These are phyloP conservation scores for Dallia pectoralis DNA, from an alignment of 2,797 vertebrate genomes.

Conservation along the genomic window DNA sequence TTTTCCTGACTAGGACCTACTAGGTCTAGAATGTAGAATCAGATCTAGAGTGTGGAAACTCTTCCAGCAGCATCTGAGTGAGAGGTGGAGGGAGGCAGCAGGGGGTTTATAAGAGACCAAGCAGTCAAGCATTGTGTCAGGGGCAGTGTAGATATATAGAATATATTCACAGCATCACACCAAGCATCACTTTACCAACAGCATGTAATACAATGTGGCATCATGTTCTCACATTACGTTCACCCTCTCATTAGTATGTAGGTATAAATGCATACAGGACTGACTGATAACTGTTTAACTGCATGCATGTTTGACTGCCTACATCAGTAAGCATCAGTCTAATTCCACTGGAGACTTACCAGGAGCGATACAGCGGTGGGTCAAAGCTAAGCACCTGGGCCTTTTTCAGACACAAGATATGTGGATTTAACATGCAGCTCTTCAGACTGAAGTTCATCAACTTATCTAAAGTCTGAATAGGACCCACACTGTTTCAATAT, in stretches of 20 bases:
- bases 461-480: too few relatives aligned
- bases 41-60: conserved; percentile 80
- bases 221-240: conserved; percentile 23
- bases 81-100: conserved; percentile 97
- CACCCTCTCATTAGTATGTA: conserved; percentile 29
- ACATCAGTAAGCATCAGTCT: conserved; percentile 42
- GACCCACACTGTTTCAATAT: background rate
- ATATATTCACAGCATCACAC: conserved; percentile 53
- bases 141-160: conserved; percentile 1
- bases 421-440: too few relatives aligned
- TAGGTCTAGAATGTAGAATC: conserved; percentile 41
- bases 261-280: conserved; percentile 43
- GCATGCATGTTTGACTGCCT: conserved; percentile 66
- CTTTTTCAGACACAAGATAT: conserved; percentile 9
- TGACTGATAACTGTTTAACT: conserved; percentile 56
- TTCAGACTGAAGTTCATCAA: too few relatives aligned
- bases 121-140: conserved; percentile 71
- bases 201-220: conserved; percentile 18
- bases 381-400: conserved; percentile 1
- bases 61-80: conserved; percentile 99
- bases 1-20: conserved; percentile 97
- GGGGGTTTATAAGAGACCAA: conserved; percentile 76
- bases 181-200: conserved; percentile 56
- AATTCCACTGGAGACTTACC: conserved; percentile 65
- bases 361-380: conserved; percentile 41